phyloP scores from a whole-genome alignment of 37 sponge, comb jelly and placozoan species.

The Eunapius fragilis region DNA sequence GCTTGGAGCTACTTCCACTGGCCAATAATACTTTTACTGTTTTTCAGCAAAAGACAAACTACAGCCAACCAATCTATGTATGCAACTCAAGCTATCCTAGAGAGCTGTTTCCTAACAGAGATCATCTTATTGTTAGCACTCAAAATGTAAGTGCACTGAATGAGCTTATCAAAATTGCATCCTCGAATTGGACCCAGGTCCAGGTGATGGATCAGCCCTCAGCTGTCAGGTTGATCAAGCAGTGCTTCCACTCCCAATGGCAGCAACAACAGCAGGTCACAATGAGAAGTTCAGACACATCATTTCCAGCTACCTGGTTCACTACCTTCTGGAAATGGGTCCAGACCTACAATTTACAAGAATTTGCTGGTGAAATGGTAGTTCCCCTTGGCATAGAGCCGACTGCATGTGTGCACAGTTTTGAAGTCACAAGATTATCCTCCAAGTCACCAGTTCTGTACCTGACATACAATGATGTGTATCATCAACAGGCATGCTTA shows the following conservation, averaged over 20 bases:
- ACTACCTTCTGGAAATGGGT: conserved; percentile 52
- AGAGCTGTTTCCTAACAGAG: conserved; percentile 8
- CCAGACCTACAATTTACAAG: not conserved
- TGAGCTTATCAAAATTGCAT: conserved; percentile 23
- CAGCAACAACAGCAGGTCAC: conserved; percentile 2
- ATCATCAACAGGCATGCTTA: not conserved
- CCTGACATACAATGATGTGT: not conserved
- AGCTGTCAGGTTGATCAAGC: conserved; percentile 1
- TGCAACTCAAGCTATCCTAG: conserved; percentile 8
- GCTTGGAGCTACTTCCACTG: conserved; percentile 29
- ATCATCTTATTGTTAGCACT: not conserved
- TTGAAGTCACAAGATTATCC: conserved; percentile 10
- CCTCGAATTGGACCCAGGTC: conserved; percentile 8
- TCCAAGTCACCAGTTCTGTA: not conserved
- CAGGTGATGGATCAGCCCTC: not conserved
- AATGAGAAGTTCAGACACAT: not conserved
- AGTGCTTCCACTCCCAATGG: conserved; percentile 6
- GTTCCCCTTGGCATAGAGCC: conserved; percentile 10
- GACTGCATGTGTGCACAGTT: not conserved
- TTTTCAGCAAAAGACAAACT: not conserved
- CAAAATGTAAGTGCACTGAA: conserved; percentile 8
- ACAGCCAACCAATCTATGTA: not conserved
- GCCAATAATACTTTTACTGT: conserved; percentile 9
- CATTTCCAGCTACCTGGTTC: conserved; percentile 13
- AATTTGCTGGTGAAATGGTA: not conserved